A percentile compares a stretch with the other conserved stretches of the same genome.
These are phyloP conservation scores for Trachythela sp. DNA, from an alignment of 64 coral and sea anemone species.

Conservation along the genomic window DNA sequence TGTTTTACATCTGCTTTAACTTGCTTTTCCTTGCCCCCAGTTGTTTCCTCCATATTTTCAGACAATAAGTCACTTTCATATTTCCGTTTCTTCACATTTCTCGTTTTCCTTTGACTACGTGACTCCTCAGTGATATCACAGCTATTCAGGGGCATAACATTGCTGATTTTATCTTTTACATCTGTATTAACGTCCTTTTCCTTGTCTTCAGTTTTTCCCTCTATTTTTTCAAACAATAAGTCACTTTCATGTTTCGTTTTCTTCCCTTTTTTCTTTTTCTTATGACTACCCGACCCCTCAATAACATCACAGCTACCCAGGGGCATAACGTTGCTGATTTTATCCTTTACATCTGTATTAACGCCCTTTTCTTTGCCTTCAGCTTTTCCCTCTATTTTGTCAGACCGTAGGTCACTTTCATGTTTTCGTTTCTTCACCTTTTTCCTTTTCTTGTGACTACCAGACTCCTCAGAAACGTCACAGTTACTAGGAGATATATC, in stretches of 20 bases:
- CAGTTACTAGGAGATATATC: background rate
- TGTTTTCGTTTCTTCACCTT: background rate
- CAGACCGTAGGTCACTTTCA: too few relatives aligned
- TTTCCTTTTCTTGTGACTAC: background rate
- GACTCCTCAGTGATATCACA: background rate
- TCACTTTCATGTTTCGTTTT: background rate
- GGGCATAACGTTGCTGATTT: background rate
- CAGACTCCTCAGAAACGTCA: background rate
- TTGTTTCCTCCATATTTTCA: background rate
- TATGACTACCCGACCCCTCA: background rate
- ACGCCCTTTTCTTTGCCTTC: background rate
- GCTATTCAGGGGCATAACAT: background rate
- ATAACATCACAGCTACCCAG: too few relatives aligned
- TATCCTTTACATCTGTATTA: background rate
- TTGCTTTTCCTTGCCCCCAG: background rate
- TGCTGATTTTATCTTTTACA: background rate
- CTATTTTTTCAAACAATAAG: background rate
- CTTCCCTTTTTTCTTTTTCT: background rate
- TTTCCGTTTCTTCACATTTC: background rate
- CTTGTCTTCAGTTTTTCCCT: background rate
- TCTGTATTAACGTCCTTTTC: background rate
- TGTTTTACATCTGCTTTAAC: too few relatives aligned
- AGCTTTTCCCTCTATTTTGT: background rate
- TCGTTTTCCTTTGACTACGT: background rate
- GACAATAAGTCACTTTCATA: background rate